A percentile compares a stretch with the other conserved stretches of the same genome.
Evolutionary conservation across 1,140 invertebrate genomes (phyloP).

Genomic region (Cyclargus thomasi): DNA sequence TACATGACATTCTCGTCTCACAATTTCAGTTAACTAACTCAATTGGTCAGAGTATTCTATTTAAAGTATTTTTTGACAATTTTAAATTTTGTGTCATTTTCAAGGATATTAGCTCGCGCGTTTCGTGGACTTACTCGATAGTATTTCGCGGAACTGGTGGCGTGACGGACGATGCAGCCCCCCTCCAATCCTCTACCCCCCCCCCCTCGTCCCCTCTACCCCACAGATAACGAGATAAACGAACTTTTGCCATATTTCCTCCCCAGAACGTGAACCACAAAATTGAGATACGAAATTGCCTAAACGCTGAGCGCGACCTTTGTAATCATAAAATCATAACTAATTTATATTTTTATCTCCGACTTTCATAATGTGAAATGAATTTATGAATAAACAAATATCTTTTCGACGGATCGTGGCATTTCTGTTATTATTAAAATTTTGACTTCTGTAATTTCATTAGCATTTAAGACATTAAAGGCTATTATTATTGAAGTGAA

Average conservation of each 20-base stretch:
- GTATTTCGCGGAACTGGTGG: neutral
- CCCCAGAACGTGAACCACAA: neutral
- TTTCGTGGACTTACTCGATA: neutral
- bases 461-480: too few relatives aligned
- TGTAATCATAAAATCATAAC: neutral
- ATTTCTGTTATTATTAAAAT: too few relatives aligned
- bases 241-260: neutral
- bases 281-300: neutral
- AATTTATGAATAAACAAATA: neutral
- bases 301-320: neutral
- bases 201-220: too few relatives aligned
- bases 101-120: too few relatives aligned
- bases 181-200: neutral
- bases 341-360: neutral
- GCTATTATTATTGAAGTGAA: too few relatives aligned
- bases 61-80: too few relatives aligned
- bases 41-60: too few relatives aligned
- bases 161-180: conserved; percentile 1
- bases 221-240: neutral
- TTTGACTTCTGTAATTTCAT: too few relatives aligned
- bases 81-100: too few relatives aligned
- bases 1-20: too few relatives aligned
- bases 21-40: too few relatives aligned
- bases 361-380: neutral
- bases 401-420: neutral